These are phyloP conservation scores for Okapia johnstoni DNA, from an alignment of 2,113 vertebrate genomes.

Conservation along the genomic window DNA sequence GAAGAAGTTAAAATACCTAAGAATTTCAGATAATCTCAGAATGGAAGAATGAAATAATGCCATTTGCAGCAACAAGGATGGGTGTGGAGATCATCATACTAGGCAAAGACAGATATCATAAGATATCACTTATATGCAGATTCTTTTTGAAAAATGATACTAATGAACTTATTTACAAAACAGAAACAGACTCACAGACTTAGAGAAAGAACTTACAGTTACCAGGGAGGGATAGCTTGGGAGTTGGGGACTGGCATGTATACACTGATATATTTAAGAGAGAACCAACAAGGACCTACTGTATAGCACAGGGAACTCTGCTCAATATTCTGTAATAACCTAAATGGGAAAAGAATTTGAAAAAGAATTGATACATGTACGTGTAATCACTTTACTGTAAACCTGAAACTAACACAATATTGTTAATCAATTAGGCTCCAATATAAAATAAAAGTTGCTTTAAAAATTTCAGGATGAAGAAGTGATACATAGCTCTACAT, in stretches of 20 bases:
- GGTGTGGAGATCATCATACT: background rate
- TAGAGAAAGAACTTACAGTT: background rate
- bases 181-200: background rate
- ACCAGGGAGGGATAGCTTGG: background rate
- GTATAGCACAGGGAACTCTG: background rate
- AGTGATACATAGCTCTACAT: background rate
- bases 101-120: background rate
- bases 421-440: background rate
- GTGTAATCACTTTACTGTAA: background rate
- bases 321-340: background rate
- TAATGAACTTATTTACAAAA: background rate
- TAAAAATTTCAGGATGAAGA: background rate
- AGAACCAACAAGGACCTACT: background rate
- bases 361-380: background rate
- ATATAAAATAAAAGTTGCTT: background rate
- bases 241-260: background rate
- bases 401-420: background rate
- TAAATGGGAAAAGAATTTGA: background rate
- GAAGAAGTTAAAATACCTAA: background rate
- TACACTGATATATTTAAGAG: background rate
- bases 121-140: background rate
- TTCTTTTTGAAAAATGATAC: background rate
- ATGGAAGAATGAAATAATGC: background rate
- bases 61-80: background rate
- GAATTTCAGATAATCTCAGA: conserved; percentile 14